A percentile compares a stretch with the other conserved stretches of the same genome.
Evolutionary conservation across 2,888 invertebrate species (phyloP).

Genomic region (Xestia ashworthii): DNA sequence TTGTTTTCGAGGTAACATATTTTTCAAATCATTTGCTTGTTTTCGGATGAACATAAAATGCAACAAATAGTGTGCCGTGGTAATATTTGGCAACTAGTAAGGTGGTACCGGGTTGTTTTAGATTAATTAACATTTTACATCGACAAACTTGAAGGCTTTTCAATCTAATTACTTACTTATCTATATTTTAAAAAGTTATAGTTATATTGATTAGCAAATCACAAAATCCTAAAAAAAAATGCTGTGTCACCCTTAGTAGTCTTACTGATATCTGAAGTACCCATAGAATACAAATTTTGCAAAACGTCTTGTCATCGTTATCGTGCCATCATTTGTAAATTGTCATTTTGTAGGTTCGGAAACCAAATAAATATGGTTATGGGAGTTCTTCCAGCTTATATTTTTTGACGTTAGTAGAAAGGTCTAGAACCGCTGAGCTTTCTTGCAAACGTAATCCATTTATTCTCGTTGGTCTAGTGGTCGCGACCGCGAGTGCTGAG

Average conservation of each 20-base stretch:
- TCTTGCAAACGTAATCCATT: background rate
- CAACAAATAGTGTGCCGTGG: background rate
- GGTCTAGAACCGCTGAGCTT: background rate
- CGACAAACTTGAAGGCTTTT: background rate
- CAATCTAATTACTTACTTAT: background rate
- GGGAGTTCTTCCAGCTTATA: background rate
- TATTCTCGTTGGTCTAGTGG: background rate
- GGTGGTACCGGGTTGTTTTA: background rate
- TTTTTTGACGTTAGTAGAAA: background rate
- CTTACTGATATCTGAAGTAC: slow-evolving; percentile 3
- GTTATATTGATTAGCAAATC: background rate
- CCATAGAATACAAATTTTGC: background rate
- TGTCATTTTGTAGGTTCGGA: background rate
- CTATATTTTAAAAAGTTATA: background rate
- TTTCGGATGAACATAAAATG: background rate
- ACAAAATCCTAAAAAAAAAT: slow-evolving; percentile 9
- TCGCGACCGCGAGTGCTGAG: background rate
- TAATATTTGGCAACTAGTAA: background rate
- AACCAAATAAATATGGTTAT: background rate
- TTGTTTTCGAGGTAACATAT: slow-evolving; percentile 9
- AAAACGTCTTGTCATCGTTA: slow-evolving; percentile 1
- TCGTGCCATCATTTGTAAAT: background rate
- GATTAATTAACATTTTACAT: background rate
- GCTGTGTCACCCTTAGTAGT: background rate
- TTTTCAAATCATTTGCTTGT: background rate